A percentile compares a stretch with the other conserved stretches of the same genome.
Conservation (phyloP, 64 coral and sea anemone genomes). For the Cladopsammia gracilis region DNA sequence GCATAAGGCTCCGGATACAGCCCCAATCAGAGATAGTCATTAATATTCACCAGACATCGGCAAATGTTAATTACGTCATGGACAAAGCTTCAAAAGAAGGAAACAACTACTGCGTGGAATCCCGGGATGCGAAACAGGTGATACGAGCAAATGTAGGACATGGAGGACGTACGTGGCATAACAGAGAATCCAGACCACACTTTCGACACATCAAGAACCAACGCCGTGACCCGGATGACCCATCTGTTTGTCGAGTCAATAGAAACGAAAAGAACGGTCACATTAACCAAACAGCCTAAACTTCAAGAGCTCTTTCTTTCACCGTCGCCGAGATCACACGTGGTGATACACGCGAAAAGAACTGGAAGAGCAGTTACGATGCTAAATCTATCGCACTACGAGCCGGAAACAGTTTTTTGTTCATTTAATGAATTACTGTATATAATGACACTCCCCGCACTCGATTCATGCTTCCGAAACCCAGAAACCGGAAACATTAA, state of each 20-base stretch:
- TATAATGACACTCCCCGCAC: constrained; percentile 20
- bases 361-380: constrained; percentile 42
- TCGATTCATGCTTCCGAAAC: constrained; percentile 52
- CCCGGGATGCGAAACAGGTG: constrained; percentile 55
- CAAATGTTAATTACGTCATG: constrained; percentile 35
- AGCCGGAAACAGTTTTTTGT: constrained; percentile 55
- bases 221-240: constrained; percentile 43
- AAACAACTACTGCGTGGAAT: constrained; percentile 43
- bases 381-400: constrained; percentile 22
- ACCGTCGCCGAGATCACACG: constrained; percentile 8
- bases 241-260: constrained; percentile 50
- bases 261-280: not conserved
- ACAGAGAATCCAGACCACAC: constrained; percentile 56
- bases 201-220: constrained; percentile 52
- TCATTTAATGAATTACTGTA: constrained; percentile 54
- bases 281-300: constrained; percentile 4
- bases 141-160: constrained; percentile 46
- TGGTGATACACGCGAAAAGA: constrained; percentile 47
- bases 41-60: constrained; percentile 49
- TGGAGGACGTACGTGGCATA: constrained; percentile 42
- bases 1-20: constrained; percentile 47
- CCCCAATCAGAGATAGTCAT: constrained; percentile 39
- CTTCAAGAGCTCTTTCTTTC: constrained; percentile 43
- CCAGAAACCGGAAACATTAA: constrained; percentile 8
- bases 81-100: constrained; percentile 28